Evolutionary conservation across 1,140 invertebrate genomes (phyloP), one percentile per base, ranked within the genome.

Genomic region (Kradibia gibbosae): DNA sequence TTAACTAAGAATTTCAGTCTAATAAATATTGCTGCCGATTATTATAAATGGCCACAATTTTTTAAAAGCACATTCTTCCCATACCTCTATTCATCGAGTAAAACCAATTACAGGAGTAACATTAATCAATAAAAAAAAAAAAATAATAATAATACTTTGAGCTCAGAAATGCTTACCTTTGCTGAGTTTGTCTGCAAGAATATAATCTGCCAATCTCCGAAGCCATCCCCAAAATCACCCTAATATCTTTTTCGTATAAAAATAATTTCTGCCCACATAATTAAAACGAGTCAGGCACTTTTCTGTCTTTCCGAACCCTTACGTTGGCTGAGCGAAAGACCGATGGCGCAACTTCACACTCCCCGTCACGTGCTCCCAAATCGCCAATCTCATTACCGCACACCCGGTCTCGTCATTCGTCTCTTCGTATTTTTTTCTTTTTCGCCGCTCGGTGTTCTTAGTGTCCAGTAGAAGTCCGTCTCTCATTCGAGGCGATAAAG

Each of bases 341-440:
- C 34, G 45, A 73, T 13, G 71, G 17, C 2, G 17, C 53, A 10
- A 55, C 34, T 76, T 3, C 55, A 17, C 28, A 42, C 39, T 28
- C 34, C 48, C 48, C n/a, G 34, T 79, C 78, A 72, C 50, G 67
- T 73, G 10, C 20, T n/a, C 53, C 17, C 0, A 48, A 73, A 80
- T 80, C 34, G 78, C 67, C 53, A 80, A 80, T 80, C 70, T 80
- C 55, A 80, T 80, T 80, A 80, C 36, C 78, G 28, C 45, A 45
- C 65, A 39, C 62, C 45, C 2, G n/a, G n/a, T 78, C n/a, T 25
- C 34, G 20, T 53, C 17, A 36, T 70, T 53, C 62, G 62, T 76
- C n/a, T 3, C 36, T 57, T 3, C 17, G 42, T 72, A 48, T 50
- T 31, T 31, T 3, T 42, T 57, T 3, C 17, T 71, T 72, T 72